Percentiles rank a stretch among this genome's conserved stretches.
Evolutionary conservation across 2,797 vertebrate genomes (phyloP).

Genomic region (Gymnocypris eckloni): DNA sequence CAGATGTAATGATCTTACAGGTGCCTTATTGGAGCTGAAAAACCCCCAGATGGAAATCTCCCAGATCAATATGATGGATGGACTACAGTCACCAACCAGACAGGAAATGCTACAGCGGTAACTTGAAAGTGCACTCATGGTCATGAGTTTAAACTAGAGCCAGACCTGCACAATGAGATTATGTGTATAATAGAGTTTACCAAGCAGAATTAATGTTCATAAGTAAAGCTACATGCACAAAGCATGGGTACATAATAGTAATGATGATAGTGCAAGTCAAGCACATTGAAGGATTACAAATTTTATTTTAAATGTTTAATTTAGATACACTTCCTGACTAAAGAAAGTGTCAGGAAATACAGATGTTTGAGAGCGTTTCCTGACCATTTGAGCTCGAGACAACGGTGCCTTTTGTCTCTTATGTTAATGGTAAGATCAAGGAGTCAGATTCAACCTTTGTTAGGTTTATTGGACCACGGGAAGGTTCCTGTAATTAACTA

Average conservation of each 20-base stretch:
- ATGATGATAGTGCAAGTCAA: slow-evolving; percentile 8
- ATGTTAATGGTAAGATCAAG: too few relatives aligned
- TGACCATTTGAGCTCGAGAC: too few relatives aligned
- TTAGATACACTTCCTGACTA: too few relatives aligned
- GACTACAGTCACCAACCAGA: not conserved
- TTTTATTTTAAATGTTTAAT: too few relatives aligned
- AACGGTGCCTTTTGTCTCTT: too few relatives aligned
- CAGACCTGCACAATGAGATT: not conserved
- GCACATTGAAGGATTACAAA: too few relatives aligned
- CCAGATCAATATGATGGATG: slow-evolving; percentile 32
- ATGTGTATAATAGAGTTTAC: not conserved
- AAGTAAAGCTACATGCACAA: not conserved
- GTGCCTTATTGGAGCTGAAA: not conserved
- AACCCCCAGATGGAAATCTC: not conserved
- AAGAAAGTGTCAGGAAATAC: too few relatives aligned
- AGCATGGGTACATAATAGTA: not conserved
- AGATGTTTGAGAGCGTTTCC: too few relatives aligned
- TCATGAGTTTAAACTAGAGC: slow-evolving; percentile 11
- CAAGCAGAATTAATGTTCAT: not conserved
- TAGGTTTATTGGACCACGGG: too few relatives aligned
- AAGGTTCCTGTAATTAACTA: too few relatives aligned
- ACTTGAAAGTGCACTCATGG: not conserved
- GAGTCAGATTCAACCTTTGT: too few relatives aligned
- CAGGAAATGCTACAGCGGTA: not conserved
- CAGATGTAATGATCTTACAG: slow-evolving; percentile 4